A percentile compares a stretch with the other conserved stretches of the same genome.
phyloP scores from a whole-genome alignment of 1,140 invertebrate species.

The Papilio aristodemus region DNA sequence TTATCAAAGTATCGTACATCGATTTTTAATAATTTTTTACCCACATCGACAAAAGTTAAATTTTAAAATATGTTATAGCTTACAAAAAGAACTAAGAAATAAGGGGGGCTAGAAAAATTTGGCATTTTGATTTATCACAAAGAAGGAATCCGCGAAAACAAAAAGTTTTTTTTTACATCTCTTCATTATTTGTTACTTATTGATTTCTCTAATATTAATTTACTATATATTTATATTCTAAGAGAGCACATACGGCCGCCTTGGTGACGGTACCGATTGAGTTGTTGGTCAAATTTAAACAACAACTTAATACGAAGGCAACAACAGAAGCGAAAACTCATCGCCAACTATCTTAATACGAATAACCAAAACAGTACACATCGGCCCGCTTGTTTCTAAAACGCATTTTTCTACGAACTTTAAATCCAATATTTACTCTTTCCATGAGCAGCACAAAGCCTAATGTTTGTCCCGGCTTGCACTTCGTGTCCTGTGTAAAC shows the following conservation, averaged over 20 bases:
- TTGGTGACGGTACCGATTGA: constrained; percentile 52
- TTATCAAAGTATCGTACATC: constrained; percentile 3
- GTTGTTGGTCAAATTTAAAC: constrained; percentile 54
- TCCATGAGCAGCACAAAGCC: constrained; percentile 73
- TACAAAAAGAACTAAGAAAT: too few species aligned
- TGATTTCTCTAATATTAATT: too few species aligned
- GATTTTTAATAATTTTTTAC: constrained; percentile 10
- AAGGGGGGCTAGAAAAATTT: too few species aligned
- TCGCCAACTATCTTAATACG: constrained; percentile 59
- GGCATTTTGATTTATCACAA: too few species aligned
- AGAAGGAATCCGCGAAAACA: too few species aligned
- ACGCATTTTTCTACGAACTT: constrained; percentile 77
- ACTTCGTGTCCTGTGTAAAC: constrained; percentile 77
- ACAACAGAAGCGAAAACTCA: constrained; percentile 53
- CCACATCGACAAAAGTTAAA: constrained; percentile 12
- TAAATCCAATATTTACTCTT: constrained; percentile 73
- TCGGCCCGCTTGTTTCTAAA: constrained; percentile 61
- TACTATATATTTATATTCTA: too few species aligned
- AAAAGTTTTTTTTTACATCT: too few species aligned
- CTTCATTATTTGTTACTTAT: too few species aligned
- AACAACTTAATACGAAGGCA: constrained; percentile 56
- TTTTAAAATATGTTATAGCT: not conserved
- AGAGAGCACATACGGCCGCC: constrained; percentile 35
- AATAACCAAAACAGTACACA: constrained; percentile 76
- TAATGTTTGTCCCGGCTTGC: constrained; percentile 74